phyloP scores from a whole-genome alignment of 2,888 invertebrate genomes.

The Caenorhabditis zanzibari region DNA sequence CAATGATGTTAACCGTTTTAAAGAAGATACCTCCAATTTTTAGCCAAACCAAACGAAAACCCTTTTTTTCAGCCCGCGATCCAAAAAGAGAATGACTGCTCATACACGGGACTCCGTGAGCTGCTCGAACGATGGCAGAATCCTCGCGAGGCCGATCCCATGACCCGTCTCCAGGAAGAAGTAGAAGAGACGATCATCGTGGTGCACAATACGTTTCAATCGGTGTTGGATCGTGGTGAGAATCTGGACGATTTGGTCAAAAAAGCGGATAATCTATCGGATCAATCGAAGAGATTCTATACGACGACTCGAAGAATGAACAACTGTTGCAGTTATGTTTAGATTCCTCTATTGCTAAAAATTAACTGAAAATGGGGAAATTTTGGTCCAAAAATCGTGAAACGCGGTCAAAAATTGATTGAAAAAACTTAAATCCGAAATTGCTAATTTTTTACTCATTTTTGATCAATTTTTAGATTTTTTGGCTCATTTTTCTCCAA shows the following conservation, averaged over 20 bases:
- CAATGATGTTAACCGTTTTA: no score
- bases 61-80: constrained; percentile 73
- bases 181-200: constrained; percentile 99
- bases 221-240: constrained; percentile 96
- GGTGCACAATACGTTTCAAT: constrained; percentile 95
- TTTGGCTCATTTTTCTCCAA: neutral
- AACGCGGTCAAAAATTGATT: no score
- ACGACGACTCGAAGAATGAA: constrained; percentile 88
- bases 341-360: constrained; percentile 7
- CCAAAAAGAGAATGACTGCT: constrained; percentile 77
- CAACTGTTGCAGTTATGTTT: constrained; percentile 83
- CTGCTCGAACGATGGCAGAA: constrained; percentile 86
- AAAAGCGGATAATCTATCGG: constrained; percentile 96
- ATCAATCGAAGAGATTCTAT: constrained; percentile 98
- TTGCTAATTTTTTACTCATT: no score
- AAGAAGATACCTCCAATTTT: no score
- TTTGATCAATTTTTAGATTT: no score
- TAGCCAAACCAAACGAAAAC: no score
- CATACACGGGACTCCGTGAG: constrained; percentile 76
- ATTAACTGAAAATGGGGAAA: neutral
- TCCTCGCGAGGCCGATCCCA: constrained; percentile 96
- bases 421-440: no score
- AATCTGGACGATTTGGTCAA: constrained; percentile 95
- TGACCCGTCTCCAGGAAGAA: constrained; percentile 93
- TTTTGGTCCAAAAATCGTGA: no score